Evolutionary conservation across 1,140 invertebrate genomes (phyloP).

Genomic region (Macrosteles quadrilineatus): DNA sequence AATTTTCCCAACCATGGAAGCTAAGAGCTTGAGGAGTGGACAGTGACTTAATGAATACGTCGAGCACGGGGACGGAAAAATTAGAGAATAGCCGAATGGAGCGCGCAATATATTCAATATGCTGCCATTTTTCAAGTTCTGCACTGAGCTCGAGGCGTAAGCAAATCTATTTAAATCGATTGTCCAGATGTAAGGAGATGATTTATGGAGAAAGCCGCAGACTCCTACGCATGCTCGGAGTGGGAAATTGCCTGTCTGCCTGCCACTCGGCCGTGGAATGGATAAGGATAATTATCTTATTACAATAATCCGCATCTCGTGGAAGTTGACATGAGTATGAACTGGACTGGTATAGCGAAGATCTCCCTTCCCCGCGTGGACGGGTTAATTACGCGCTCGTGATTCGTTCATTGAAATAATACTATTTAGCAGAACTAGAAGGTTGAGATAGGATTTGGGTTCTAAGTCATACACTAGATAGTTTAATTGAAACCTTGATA

Average conservation of each 20-base stretch:
- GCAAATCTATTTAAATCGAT: conserved; percentile 27
- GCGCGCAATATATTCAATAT: conserved; percentile 9
- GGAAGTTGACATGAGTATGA: background rate
- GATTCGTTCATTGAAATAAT: background rate
- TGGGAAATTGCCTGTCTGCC: conserved; percentile 7
- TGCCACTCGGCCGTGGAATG: background rate
- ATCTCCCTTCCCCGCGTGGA: background rate
- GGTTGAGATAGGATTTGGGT: background rate
- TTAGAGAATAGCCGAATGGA: background rate
- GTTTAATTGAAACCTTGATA: no score
- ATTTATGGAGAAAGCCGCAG: conserved; percentile 16
- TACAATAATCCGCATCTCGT: conserved; percentile 1
- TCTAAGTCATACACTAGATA: no score
- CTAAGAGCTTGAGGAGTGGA: no score
- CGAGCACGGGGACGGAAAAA: background rate
- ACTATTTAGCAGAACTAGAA: background rate
- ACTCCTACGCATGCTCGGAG: background rate
- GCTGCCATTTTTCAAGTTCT: conserved; percentile 19
- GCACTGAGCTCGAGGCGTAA: conserved; percentile 8
- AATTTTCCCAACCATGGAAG: no score
- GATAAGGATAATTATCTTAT: background rate
- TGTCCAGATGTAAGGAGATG: conserved; percentile 13
- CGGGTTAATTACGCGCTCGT: background rate
- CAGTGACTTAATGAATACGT: no score
- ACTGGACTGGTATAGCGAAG: no score